Base-by-base conservation (phyloP, 2,113 vertebrate genomes). In the Tichodroma muraria region DNA sequence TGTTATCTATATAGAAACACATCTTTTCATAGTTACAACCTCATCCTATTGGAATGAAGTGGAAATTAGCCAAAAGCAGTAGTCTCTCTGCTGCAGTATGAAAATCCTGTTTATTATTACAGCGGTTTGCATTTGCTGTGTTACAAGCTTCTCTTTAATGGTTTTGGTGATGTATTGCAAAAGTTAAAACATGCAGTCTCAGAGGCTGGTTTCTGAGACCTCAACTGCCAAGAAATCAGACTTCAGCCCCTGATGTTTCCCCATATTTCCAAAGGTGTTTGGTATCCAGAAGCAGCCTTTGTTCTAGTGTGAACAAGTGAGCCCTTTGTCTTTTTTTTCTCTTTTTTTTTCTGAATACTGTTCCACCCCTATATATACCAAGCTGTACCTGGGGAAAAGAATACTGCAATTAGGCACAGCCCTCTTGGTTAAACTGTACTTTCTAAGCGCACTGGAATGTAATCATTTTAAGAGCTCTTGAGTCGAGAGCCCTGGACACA, bases 81-180 rank as follows among this genome's bases (percentile, higher is more conserved):
- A 96, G 95, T 89, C 12, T 91, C 25, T 70, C 50, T 64, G 71
- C 68, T 94, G 31, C 47, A 85, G 15, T 70, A 80, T 49, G 76
- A 94, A 94, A 94, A 82, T 85, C 38, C 91, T 93, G 63, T 95
- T 93, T 96, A 83, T 96, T 95, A 95, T 96, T 96, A 80, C 42
- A 93, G 68, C 0, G 1, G 44, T 83, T 88, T 94, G 54, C 83
- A n/a, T 94, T 83, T 88, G 35, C 69, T 95, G 27, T 80, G 40
- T 93, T 95, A 97, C 40, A 93, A 53, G 77, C 35, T 68, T 90
- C 65, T 89, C 40, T 93, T 81, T 89, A 94, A 90, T 12, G 16
- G 49, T 86, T 93, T 88, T 56, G 69, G 61, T 94, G 69, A 93
- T 84, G 77, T 81, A 86, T 69, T 95, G 53, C 89, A 79, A 76